These are phyloP conservation scores for Phallusia fumigata DNA, from an alignment of 23 tunicate species.

Conservation along the genomic window DNA sequence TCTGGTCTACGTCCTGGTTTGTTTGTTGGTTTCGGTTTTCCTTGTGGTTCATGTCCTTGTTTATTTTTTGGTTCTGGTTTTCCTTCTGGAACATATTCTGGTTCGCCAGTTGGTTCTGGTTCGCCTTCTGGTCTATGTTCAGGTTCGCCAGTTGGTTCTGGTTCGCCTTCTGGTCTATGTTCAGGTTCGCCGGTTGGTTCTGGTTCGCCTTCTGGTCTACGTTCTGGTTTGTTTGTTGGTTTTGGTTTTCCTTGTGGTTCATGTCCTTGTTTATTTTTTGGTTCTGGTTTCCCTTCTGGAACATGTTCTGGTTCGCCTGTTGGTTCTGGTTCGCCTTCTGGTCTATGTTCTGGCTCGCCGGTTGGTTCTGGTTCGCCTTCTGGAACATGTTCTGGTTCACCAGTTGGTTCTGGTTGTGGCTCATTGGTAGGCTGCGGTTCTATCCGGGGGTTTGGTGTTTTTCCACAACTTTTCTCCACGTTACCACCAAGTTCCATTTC, in stretches of 20 bases:
- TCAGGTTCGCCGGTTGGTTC: background rate
- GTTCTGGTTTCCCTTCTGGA: conserved; percentile 19
- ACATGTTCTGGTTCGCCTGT: background rate
- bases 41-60: conserved; percentile 19
- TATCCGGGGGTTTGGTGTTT: background rate
- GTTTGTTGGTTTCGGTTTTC: conserved; percentile 12
- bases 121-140: no score
- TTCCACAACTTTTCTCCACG: conserved; percentile 1
- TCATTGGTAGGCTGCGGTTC: conserved; percentile 9
- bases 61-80: conserved; percentile 16
- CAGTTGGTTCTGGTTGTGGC: conserved; percentile 28
- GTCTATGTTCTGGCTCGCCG: no score
- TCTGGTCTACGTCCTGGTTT: conserved; percentile 6
- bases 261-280: conserved; percentile 8
- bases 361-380: conserved; percentile 4
- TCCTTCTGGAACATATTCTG: background rate
- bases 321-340: conserved; percentile 21
- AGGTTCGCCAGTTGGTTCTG: no score
- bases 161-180: no score
- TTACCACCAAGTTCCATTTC: conserved; percentile 18
- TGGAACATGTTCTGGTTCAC: conserved; percentile 31
- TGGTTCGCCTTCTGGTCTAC: conserved; percentile 12
- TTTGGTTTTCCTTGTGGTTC: background rate
- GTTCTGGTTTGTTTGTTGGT: conserved; percentile 16
- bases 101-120: background rate